Evolutionary conservation across 2,888 invertebrate species (phyloP).

Genomic region (Balanococcus diminutus): DNA sequence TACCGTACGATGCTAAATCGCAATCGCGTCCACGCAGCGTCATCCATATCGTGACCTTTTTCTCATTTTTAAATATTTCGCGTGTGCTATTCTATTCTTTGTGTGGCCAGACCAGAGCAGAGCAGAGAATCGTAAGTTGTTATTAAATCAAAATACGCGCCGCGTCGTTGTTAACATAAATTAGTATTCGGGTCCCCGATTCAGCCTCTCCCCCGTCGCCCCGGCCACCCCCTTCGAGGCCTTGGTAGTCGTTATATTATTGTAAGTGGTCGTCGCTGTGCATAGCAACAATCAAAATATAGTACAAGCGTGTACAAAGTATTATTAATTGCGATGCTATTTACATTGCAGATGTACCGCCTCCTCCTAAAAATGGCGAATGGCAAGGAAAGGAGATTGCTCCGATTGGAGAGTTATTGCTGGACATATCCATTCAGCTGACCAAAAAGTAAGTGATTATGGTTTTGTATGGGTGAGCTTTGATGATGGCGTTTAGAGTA

Average conservation of each 20-base stretch:
- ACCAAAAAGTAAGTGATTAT: conserved; percentile 74
- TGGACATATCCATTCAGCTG: conserved; percentile 83
- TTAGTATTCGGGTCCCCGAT: not conserved
- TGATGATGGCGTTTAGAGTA: not conserved
- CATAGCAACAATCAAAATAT: not conserved
- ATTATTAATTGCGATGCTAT: not conserved
- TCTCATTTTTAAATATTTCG: not conserved
- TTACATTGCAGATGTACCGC: conserved; percentile 72
- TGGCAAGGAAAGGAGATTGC: conserved; percentile 87
- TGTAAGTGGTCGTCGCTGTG: not conserved
- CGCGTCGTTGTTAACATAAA: not conserved
- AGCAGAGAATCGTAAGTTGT: not conserved
- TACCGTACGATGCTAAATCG: not conserved
- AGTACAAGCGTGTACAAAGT: not conserved
- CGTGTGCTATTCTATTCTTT: not conserved
- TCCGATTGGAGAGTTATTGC: conserved; percentile 82
- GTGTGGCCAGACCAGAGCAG: not conserved
- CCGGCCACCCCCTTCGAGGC: not conserved
- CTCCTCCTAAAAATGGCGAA: conserved; percentile 69
- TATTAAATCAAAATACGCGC: not conserved
- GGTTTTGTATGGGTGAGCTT: not conserved
- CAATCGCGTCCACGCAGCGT: not conserved
- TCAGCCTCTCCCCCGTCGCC: not conserved
- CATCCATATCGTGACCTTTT: not conserved
- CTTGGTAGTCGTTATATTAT: not conserved